Conservation (phyloP, 2,888 invertebrate genomes). For the Lomographa bimaculata region DNA sequence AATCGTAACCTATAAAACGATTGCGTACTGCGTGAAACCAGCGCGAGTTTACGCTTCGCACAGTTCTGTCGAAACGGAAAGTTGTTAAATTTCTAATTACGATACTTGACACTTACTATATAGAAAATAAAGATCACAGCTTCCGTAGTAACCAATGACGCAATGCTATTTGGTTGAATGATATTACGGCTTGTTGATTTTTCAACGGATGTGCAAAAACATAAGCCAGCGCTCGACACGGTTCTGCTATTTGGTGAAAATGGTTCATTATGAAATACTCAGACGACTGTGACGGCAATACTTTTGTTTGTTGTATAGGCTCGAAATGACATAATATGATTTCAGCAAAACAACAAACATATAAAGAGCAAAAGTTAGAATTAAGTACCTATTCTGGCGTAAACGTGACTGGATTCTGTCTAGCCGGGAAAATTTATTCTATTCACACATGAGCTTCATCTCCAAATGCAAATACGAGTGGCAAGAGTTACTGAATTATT, state of each 20-base stretch:
- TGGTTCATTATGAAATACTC: conserved; percentile 26
- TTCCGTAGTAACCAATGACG: conserved; percentile 40
- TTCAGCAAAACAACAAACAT: conserved; percentile 4
- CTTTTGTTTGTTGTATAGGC: conserved; percentile 4
- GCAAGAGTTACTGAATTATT: conserved; percentile 11
- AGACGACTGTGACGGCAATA: conserved; percentile 20
- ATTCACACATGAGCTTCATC: conserved; percentile 21
- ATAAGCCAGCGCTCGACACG: conserved; percentile 24
- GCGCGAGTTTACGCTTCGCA: conserved; percentile 62
- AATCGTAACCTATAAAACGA: conserved; percentile 63
- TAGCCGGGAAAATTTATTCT: conserved; percentile 22
- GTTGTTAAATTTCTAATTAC: conserved; percentile 51
- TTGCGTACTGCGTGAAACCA: conserved; percentile 68
- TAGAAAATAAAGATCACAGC: conserved; percentile 43
- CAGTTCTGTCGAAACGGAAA: conserved; percentile 70
- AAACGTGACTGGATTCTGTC: conserved; percentile 23
- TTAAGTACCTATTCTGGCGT: conserved; percentile 4
- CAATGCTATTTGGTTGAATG: conserved; percentile 43
- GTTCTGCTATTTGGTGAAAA: conserved; percentile 28
- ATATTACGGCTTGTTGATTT: conserved; percentile 40
- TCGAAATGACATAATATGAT: conserved; percentile 8
- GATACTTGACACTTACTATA: conserved; percentile 43
- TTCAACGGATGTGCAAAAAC: conserved; percentile 40
- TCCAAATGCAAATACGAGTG: conserved; percentile 23
- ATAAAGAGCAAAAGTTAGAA: conserved; percentile 11